Evolutionary conservation across 37 sponge, comb jelly and placozoan genomes (phyloP), one percentile per base, ranked within the genome.

Genomic region (Mnemiopsis leidyi): DNA sequence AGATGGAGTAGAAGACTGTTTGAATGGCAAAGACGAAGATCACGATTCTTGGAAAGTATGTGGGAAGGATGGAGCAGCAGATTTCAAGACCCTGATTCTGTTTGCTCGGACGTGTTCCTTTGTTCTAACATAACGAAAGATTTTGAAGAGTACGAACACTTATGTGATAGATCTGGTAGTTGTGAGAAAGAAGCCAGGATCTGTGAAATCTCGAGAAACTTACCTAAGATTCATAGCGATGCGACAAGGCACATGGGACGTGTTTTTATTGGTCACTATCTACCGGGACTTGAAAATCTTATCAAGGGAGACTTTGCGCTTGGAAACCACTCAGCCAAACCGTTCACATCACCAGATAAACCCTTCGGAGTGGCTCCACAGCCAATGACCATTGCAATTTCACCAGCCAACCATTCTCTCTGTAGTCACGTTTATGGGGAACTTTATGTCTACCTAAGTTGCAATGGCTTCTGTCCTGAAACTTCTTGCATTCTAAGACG

Each of bases 1-100:
- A 29, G 82, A 79, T 29, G 82, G 82, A 29, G 82, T 33, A 33
- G 38, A 79, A 23, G 82, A 79, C 21, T 79, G 82, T 79, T 16
- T 79, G 35, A 33, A 33, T 35, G 82, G 82, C 5, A 33, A 29
- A 33, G 82, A 79, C 34, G 82, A 79, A 33, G 82, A 79, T 79
- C 9, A 34, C 9, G 82, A 35, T 23, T 30, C 82, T 23, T 71
- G 75, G 75, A 29, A 29, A 18, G 30, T 29, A 71, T 71, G 75
- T 71, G 75, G 75, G 75, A 28, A 28, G 30, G 25, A 29, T n/a
- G 75, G 30, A 29, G 3, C n/a, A 71, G 20, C 5, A 29, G 30
- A 5, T 71, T 23, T 71, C 75, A 23, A 25, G 75, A 71, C 30
- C 5, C 25, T n/a, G 30, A 23, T 7, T 33, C 82, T 16, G 7